These are phyloP conservation scores for Enoplolaimus lenunculus DNA, from an alignment of 2,888 invertebrate species.

Conservation along the genomic window DNA sequence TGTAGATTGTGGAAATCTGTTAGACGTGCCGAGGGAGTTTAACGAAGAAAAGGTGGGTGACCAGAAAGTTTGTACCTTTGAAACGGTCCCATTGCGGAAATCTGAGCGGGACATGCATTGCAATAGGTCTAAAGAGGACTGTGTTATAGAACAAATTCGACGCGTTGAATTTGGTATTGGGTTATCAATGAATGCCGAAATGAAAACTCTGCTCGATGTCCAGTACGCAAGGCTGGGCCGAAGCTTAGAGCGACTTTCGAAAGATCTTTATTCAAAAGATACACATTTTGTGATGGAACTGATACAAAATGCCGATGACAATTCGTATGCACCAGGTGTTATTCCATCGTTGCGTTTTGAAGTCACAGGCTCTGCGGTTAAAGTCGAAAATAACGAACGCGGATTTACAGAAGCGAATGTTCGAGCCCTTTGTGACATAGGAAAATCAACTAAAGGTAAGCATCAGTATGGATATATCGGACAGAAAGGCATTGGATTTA, in stretches of 20 bases:
- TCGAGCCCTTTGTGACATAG: conserved; percentile 11
- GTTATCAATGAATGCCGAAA: conserved; percentile 37
- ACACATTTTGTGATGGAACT: conserved; percentile 43
- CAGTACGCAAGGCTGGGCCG: conserved; percentile 33
- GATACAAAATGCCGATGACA: conserved; percentile 44
- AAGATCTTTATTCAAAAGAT: conserved; percentile 39
- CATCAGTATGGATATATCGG: conserved; percentile 12
- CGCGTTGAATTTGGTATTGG: conserved; percentile 42
- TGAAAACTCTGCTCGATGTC: conserved; percentile 30
- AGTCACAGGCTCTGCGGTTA: background rate
- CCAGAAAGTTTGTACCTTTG: no score
- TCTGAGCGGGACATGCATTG: no score
- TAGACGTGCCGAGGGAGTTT: no score
- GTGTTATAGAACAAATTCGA: conserved; percentile 35
- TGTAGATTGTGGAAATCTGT: no score
- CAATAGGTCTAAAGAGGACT: no score
- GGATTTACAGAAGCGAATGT: conserved; percentile 4
- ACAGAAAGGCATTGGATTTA: conserved; percentile 11
- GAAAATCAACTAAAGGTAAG: conserved; percentile 7
- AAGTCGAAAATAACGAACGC: background rate
- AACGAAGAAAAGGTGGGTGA: no score
- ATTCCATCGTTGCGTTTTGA: background rate
- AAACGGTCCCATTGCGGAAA: no score
- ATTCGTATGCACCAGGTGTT: conserved; percentile 31
- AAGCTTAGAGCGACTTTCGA: conserved; percentile 36